Percentiles rank a stretch among this genome's conserved stretches.
phyloP scores from a whole-genome alignment of 2,797 vertebrate genomes.

The Lophotriccus pileatus region DNA sequence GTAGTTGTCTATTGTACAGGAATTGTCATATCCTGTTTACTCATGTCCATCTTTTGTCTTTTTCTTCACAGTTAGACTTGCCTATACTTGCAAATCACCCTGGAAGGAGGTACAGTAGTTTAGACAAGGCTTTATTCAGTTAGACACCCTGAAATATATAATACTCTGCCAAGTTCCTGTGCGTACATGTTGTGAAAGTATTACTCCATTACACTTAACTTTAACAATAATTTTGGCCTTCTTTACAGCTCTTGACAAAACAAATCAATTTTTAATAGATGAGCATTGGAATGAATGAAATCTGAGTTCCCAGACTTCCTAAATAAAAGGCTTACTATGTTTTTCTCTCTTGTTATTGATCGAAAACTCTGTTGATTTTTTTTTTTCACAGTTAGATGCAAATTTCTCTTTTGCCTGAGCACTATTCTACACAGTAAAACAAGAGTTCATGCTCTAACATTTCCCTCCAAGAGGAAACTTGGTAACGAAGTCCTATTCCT shows the following conservation, averaged over 20 bases:
- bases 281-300: not conserved
- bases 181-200: not conserved
- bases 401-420: not conserved
- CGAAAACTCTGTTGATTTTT: rapidly evolving
- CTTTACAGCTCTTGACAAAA: not conserved
- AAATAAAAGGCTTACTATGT: not conserved
- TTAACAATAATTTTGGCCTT: not conserved
- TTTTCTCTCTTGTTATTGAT: not conserved
- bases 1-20: not conserved
- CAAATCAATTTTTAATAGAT: not conserved
- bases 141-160: not conserved
- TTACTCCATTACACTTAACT: not conserved
- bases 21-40: not conserved
- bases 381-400: not conserved
- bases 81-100: not conserved
- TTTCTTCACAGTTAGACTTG: not conserved
- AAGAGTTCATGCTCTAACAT: not conserved
- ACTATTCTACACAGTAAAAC: not conserved
- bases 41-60: not conserved
- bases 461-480: not conserved
- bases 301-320: not conserved
- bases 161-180: not conserved
- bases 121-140: not conserved
- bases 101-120: not conserved
- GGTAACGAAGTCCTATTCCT: not conserved